Conservation (phyloP, 2,888 invertebrate genomes). For the Polyommatus icarus region DNA sequence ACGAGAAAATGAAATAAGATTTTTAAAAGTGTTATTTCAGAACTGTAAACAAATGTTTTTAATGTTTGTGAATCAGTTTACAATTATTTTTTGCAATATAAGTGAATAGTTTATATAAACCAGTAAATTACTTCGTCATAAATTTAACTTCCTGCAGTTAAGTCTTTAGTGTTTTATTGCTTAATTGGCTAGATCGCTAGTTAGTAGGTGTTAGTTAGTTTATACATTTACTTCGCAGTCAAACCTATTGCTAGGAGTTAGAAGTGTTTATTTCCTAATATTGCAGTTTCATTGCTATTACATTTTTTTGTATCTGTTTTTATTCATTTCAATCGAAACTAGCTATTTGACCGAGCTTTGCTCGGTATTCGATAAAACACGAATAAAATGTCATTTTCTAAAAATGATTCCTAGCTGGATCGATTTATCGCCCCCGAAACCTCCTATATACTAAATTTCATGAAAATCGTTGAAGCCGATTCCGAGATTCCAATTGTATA, state of each 20-base stretch:
- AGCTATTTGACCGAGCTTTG: too few species aligned
- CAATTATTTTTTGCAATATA: not conserved
- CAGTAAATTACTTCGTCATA: not conserved
- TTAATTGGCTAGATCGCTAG: not conserved
- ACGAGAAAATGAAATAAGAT: too few species aligned
- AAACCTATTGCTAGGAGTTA: not conserved
- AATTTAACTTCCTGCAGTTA: constrained; percentile 3
- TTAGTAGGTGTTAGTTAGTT: not conserved
- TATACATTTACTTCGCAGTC: not conserved
- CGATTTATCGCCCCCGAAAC: too few species aligned
- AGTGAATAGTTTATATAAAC: not conserved
- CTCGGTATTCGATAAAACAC: too few species aligned
- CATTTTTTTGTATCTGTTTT: not conserved
- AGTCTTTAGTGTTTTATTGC: not conserved
- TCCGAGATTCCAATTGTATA: too few species aligned
- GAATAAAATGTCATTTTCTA: too few species aligned
- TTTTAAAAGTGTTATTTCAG: not conserved
- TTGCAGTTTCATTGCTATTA: not conserved
- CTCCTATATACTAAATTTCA: too few species aligned
- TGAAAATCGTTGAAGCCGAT: too few species aligned
- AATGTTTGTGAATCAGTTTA: not conserved
- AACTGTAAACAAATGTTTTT: not conserved
- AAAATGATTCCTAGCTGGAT: too few species aligned
- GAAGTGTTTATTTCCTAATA: not conserved
- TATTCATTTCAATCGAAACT: too few species aligned